Percentiles rank a stretch among this genome's conserved stretches.
phyloP scores from a whole-genome alignment of 2,113 vertebrate species.

The Loxodonta africana region DNA sequence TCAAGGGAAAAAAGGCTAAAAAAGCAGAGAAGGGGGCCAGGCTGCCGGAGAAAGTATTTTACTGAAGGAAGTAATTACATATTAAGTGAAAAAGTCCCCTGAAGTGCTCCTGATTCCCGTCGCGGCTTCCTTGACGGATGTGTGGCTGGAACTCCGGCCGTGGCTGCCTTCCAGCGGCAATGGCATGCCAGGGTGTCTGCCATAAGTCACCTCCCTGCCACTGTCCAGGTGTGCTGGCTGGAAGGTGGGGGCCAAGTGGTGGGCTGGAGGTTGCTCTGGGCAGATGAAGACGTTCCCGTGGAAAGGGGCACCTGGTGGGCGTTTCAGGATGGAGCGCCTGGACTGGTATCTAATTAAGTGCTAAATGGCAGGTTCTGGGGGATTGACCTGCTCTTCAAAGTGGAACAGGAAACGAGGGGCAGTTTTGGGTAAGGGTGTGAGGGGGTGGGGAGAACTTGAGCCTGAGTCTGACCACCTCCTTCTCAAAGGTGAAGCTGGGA shows the following conservation, averaged over 20 bases:
- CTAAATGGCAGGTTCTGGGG: neutral
- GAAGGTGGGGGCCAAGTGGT: slow-evolving; percentile 73
- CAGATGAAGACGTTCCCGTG: slow-evolving; percentile 89
- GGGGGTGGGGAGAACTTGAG: neutral
- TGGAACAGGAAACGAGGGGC: neutral
- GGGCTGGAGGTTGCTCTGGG: slow-evolving; percentile 88
- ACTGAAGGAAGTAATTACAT: slow-evolving; percentile 87
- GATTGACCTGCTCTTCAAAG: neutral
- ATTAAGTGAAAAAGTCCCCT: slow-evolving; percentile 85
- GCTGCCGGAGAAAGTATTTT: slow-evolving; percentile 82
- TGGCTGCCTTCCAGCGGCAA: slow-evolving; percentile 90
- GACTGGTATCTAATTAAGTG: slow-evolving; percentile 86
- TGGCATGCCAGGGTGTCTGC: slow-evolving; percentile 83
- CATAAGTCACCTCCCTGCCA: slow-evolving; percentile 89
- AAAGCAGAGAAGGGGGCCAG: neutral
- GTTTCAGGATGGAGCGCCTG: slow-evolving; percentile 89
- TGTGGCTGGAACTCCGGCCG: slow-evolving; percentile 88
- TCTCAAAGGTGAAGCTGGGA: neutral
- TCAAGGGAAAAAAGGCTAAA: neutral
- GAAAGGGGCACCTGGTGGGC: slow-evolving; percentile 77
- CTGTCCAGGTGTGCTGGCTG: slow-evolving; percentile 90
- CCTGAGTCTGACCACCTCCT: neutral
- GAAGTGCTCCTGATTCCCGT: slow-evolving; percentile 86
- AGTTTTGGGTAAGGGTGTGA: neutral
- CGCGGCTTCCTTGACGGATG: slow-evolving; percentile 84